phyloP scores from a whole-genome alignment of 2,888 invertebrate species.

The Euplexia lucipara region DNA sequence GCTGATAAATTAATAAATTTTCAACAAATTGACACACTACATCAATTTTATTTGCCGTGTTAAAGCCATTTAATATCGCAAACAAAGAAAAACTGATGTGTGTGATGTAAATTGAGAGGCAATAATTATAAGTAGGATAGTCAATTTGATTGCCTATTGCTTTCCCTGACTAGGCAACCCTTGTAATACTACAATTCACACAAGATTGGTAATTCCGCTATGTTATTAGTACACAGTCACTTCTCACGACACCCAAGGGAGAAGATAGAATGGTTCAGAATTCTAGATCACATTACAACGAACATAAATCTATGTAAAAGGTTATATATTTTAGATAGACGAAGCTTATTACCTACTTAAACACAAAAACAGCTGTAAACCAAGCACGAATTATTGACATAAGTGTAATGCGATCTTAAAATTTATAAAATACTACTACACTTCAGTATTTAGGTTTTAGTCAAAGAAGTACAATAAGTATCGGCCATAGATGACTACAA shows the following conservation, averaged over 20 bases:
- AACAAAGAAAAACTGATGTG: not conserved
- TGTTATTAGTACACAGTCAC: slow-evolving; percentile 47
- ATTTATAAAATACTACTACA: no score
- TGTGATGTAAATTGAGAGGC: no score
- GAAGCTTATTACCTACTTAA: slow-evolving; percentile 6
- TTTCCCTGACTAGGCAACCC: slow-evolving; percentile 9
- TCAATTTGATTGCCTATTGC: not conserved
- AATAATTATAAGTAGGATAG: no score
- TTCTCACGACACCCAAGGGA: slow-evolving; percentile 47
- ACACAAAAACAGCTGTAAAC: no score
- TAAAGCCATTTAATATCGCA: not conserved
- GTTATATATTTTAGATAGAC: slow-evolving; percentile 3
- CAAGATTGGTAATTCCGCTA: slow-evolving; percentile 29
- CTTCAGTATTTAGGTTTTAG: no score
- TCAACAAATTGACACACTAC: not conserved
- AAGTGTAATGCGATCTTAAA: no score
- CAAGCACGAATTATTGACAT: no score
- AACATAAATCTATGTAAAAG: slow-evolving; percentile 22
- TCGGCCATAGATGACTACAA: no score
- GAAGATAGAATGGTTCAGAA: slow-evolving; percentile 28
- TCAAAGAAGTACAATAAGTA: no score
- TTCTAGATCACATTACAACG: slow-evolving; percentile 35
- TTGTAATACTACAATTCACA: slow-evolving; percentile 33
- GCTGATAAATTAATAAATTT: no score
- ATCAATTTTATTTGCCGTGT: no score